phyloP scores from a whole-genome alignment of 2,797 vertebrate genomes.

The Aldrovandia affinis region DNA sequence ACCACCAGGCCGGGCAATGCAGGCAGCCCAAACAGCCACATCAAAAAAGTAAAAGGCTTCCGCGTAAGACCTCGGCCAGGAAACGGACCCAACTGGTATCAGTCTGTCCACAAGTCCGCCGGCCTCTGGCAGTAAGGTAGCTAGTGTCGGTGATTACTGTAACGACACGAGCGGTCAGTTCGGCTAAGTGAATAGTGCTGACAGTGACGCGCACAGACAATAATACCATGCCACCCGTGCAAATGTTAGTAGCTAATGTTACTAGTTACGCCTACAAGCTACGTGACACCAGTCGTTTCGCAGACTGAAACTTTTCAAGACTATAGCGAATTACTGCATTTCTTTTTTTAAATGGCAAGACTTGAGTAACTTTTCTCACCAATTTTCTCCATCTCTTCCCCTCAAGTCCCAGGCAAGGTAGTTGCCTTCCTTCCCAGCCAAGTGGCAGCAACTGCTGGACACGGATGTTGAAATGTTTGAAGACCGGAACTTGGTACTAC shows the following conservation, averaged over 20 bases:
- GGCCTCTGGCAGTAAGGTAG: neutral
- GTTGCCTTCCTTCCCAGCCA: constrained; percentile 25
- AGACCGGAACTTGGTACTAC: neutral
- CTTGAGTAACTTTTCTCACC: constrained; percentile 54
- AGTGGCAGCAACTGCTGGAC: constrained; percentile 51
- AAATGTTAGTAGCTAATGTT: neutral
- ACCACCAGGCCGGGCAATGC: too few relatives aligned
- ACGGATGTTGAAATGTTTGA: constrained; percentile 54
- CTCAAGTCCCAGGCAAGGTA: neutral
- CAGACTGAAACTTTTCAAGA: neutral
- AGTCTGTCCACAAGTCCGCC: neutral
- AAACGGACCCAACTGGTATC: neutral
- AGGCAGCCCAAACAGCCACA: neutral
- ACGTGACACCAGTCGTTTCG: neutral
- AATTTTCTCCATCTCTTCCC: constrained; percentile 69
- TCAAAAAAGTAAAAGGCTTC: neutral
- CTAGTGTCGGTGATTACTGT: neutral
- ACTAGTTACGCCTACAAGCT: neutral
- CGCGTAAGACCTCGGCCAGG: neutral
- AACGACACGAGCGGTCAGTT: neutral
- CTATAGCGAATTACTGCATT: neutral
- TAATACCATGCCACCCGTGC: neutral
- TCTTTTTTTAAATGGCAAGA: neutral
- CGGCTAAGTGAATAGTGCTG: neutral
- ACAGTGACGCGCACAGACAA: neutral